Evolutionary conservation across 1,140 invertebrate species (phyloP), one percentile per base, ranked within the genome.

Genomic region (Telenomus remus): DNA sequence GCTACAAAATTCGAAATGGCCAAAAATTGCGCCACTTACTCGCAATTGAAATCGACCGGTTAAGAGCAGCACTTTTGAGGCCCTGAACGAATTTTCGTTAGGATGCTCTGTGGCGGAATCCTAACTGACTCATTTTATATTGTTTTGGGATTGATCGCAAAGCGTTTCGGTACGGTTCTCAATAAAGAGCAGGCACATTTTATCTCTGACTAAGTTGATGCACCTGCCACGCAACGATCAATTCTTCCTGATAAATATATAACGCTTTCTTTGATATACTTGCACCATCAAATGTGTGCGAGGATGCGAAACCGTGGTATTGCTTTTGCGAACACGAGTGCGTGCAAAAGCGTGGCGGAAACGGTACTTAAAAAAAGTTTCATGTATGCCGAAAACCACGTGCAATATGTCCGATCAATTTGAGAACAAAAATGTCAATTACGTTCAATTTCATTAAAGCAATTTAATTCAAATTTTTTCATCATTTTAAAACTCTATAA

Each of bases 241-340:
- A 59, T 64, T 10, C 16, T 56, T 61, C 39, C 57, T 72, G 60
- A 72, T 71, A 59, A 64, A 65, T 72, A n/a, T n/a, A 65, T 56
- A 72, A 57, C 60, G 55, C 60, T 64, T 66, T 54, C 63, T 73
- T 66, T 73, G 69, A 65, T 73, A 73, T 53, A 64, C 68, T 57
- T 51, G 42, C 53, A 43, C 51, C 51, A 57, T 56, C 46, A 44
- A 19, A 43, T 56, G 57, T 50, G 57, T 61, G 51, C 44, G 37
- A 61, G 57, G 46, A 66, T 48, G 39, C 43, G 37, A 51, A 50
- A 56, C 47, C 4, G 19, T 5, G 42, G 13, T 70, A 70, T 59
- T 63, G 53, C 46, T 9, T 39, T 57, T 49, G 48, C 57, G 44
- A 59, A 70, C 51, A 42, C 47, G 49, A 71, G 47, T 56, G 68